Base-by-base conservation (phyloP, 2,113 vertebrate genomes). In the Nothobranchius kuhntae region DNA sequence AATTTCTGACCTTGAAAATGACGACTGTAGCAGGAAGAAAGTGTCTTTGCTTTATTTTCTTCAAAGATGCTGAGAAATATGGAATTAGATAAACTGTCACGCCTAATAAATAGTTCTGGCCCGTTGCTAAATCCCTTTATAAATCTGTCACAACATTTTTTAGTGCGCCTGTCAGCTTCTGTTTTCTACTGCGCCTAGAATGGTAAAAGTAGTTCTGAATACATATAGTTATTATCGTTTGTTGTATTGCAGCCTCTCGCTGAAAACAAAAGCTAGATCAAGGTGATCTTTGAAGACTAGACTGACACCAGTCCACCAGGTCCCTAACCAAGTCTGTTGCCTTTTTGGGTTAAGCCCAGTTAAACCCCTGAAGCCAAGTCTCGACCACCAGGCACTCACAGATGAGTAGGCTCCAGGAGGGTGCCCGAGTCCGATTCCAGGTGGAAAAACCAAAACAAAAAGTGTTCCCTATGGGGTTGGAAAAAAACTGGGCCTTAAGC, bases 1-100 rank as follows among this genome's bases (percentile, higher is more conserved):
- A 68, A 56, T 64, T 55, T 73, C 57, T 62, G 69, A 80, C 74
- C 68, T 82, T 81, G 63, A 12, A 14, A 51, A n/a, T 21, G n/a
- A 51, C 2, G 14, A 48, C 15, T 6, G 47, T 14, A 75, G 21
- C 66, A 26, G n/a, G 3, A 56, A 51, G 38, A 61, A 36, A 69
- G 15, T 58, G 21, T 17, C 9, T 64, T 56, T 57, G 48, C 4
- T 35, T 72, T 36, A 58, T 36, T 63, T 74, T 45, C 21, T 46
- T 17, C 58, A 68, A 75, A 55, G 3, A 14, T 4, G 0, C 21
- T 30, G 6, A 38, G 26, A 38, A 3, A 30, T 36, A 26, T 46
- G 5, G 26, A 62, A 51, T 52, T 42, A 2, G 15, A 21, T n/a
- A 62, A 44, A 48, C 26, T 61, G 12, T 21, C 26, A 48, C 14